Conservation (phyloP, 2,888 invertebrate species). For the Polietes domitor region DNA sequence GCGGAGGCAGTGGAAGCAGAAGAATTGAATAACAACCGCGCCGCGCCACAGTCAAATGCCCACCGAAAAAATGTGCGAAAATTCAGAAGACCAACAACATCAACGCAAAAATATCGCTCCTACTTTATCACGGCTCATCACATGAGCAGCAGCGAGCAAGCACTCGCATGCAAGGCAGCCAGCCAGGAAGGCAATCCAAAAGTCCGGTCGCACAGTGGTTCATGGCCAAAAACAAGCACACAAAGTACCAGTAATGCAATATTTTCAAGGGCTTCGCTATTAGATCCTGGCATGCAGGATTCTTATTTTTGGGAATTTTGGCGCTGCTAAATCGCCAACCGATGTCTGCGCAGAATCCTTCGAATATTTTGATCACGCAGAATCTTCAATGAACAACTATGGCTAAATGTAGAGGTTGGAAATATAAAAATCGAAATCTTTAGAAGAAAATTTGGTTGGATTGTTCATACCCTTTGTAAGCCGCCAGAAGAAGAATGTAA, state of each 20-base stretch:
- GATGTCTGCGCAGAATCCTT: too few species aligned
- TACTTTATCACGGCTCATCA: slow-evolving; percentile 67
- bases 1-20: not conserved
- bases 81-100: slow-evolving; percentile 54
- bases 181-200: slow-evolving; percentile 37
- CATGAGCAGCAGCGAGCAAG: slow-evolving; percentile 36
- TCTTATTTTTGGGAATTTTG: too few species aligned
- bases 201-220: not conserved
- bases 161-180: slow-evolving; percentile 52
- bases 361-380: not conserved
- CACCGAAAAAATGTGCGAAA: slow-evolving; percentile 65
- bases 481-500: not conserved
- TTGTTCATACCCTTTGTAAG: not conserved
- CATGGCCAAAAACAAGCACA: too few species aligned
- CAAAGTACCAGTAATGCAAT: too few species aligned
- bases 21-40: slow-evolving; percentile 25
- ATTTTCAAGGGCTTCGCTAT: too few species aligned
- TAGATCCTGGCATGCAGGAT: too few species aligned
- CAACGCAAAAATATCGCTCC: slow-evolving; percentile 64
- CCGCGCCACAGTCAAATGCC: slow-evolving; percentile 54
- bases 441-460: not conserved
- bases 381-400: not conserved
- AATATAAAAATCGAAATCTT: too few species aligned
- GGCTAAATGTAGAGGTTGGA: too few species aligned
- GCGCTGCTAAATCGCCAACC: too few species aligned